These are phyloP conservation scores for Oxyura jamaicensis DNA, from an alignment of 2,113 vertebrate genomes.

Conservation along the genomic window DNA sequence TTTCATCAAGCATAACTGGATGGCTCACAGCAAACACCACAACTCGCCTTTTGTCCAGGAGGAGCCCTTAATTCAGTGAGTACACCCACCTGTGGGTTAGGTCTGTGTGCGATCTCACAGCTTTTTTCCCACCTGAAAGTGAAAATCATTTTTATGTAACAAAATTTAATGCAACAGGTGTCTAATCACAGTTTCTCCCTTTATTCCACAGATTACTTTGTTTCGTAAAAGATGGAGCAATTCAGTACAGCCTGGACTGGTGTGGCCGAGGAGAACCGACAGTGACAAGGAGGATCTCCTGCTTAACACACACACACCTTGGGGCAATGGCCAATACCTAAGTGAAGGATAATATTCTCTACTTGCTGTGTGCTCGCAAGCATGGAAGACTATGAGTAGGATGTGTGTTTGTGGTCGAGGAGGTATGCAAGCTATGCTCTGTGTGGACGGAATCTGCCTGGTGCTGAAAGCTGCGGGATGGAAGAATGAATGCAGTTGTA, in stretches of 20 bases:
- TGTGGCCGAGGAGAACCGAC: rapidly evolving
- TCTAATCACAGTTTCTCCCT: neutral
- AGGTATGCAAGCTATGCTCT: conserved; percentile 69
- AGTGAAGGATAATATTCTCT: conserved; percentile 33
- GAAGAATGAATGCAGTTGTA: conserved; percentile 63
- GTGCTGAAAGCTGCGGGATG: conserved; percentile 73
- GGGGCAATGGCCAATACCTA: conserved; percentile 11
- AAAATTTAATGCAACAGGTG: neutral
- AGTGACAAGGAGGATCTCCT: conserved; percentile 23
- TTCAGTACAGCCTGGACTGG: neutral
- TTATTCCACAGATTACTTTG: neutral
- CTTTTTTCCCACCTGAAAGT: neutral
- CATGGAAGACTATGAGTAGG: conserved; percentile 48
- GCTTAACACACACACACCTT: neutral
- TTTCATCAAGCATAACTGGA: neutral
- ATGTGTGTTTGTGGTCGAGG: conserved; percentile 66
- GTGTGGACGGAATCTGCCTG: conserved; percentile 59
- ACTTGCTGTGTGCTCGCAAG: neutral
- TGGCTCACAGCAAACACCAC: neutral
- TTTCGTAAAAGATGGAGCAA: neutral
- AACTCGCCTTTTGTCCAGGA: neutral
- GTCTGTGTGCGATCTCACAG: neutral
- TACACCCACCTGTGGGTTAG: neutral
- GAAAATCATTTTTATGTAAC: neutral
- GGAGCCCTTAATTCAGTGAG: neutral